phyloP scores from a whole-genome alignment of 2,113 vertebrate genomes.

The Mionectes macconnelli region DNA sequence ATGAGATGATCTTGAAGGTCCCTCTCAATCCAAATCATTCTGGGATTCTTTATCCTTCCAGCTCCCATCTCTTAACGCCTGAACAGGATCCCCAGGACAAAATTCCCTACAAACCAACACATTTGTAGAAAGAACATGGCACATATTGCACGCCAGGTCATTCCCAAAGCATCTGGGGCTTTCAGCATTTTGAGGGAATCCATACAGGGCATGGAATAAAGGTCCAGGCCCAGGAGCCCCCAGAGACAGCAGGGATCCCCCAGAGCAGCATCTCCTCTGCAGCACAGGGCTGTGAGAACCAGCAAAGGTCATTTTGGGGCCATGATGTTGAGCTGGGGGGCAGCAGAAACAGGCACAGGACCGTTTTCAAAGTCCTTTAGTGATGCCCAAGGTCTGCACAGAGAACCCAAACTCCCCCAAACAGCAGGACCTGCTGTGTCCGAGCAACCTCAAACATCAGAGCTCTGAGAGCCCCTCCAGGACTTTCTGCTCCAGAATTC shows the following conservation, averaged over 20 bases:
- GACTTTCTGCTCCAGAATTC: not conserved
- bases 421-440: fast-evolving
- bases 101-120: not conserved
- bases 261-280: fast-evolving
- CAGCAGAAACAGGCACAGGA: not conserved
- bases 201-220: not conserved
- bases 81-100: not conserved
- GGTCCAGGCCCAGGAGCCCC: not conserved
- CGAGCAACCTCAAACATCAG: fast-evolving
- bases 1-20: not conserved
- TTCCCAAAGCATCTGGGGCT: not conserved
- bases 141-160: not conserved
- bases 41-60: not conserved
- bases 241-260: not conserved
- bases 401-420: not conserved
- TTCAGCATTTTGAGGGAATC: not conserved
- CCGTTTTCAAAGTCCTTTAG: not conserved
- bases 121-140: not conserved
- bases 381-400: not conserved
- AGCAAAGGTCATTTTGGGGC: not conserved
- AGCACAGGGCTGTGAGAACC: not conserved
- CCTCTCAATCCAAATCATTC: not conserved
- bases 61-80: not conserved
- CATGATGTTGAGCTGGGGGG: not conserved
- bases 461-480: not conserved